Base-by-base conservation (phyloP, 92 coral and sea anemone species). In the Epizoanthus scotinus region DNA sequence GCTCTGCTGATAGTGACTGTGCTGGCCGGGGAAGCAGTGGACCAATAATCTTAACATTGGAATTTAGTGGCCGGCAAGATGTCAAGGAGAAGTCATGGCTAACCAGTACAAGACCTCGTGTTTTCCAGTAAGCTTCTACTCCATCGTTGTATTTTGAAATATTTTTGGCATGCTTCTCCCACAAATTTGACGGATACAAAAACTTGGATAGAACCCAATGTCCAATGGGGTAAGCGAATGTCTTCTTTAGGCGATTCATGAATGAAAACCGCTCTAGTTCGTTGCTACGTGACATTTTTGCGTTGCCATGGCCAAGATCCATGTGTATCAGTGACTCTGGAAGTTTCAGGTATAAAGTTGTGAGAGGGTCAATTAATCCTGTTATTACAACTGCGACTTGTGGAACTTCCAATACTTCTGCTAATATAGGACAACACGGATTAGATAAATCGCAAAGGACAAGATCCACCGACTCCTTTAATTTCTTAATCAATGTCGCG, bases 121-220 rank as follows among this genome's bases (percentile, higher is more conserved):
- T 24, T 73, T 59, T 73, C 79, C 60, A 64, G 69, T 28, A 44
- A 2, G 79, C 79, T 52, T 73, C 64, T 5, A 12, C 13, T 3
- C 59, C 77, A 42, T 29, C 42, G 4, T 9, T 44, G 42, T 22
- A 70, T 50, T 53, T 47, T 2, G 77, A 70, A 60, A 21, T 22
- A 42, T 14, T 36, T 66, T 64, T 68, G 10, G 78, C 85, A 54
- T 81, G 24, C 63, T 53, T 81, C 29, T 24, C 65, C 85, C 85
- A 81, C 28, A 81, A 0, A 31, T 81, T 50, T 15, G 29, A 18
- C 2, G 67, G 20, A 3, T 29, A 21, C 29, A 29, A 10, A 6
- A 34, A 40, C 0, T 52, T 70, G 9, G 55, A 21, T n/a, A 55
- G 0, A 19, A 8, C 19, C 6, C n/a, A 42, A n/a, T 29, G 6